These are phyloP conservation scores for Ibidorhyncha struthersii DNA, from an alignment of 2,113 vertebrate species.

Conservation along the genomic window DNA sequence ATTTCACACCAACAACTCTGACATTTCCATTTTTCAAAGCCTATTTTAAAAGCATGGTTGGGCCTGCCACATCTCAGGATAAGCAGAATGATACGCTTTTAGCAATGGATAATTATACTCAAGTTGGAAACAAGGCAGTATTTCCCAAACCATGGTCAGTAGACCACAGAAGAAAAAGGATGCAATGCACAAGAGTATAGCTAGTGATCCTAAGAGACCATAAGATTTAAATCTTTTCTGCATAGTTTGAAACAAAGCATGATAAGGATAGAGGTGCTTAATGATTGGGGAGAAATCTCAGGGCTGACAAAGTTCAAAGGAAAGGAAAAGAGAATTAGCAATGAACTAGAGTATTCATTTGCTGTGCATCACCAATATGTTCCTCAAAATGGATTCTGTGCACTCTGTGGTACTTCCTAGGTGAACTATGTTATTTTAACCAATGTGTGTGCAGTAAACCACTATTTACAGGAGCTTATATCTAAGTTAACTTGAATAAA, in stretches of 20 bases:
- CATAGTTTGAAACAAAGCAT: background rate
- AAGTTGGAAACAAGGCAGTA: background rate
- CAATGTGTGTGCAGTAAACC: background rate
- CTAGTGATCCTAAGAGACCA: background rate
- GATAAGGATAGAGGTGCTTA: background rate
- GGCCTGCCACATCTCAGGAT: background rate
- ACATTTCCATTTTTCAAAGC: conserved; percentile 43
- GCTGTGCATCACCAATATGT: background rate
- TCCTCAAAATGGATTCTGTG: background rate
- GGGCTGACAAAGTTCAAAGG: background rate
- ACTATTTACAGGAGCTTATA: background rate
- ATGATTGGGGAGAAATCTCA: background rate
- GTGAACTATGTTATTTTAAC: background rate
- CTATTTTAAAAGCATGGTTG: background rate
- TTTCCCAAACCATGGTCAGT: background rate
- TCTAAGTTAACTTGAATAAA: background rate
- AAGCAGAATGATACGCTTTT: background rate
- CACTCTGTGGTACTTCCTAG: background rate
- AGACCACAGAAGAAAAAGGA: background rate
- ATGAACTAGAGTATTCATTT: background rate
- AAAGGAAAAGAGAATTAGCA: background rate
- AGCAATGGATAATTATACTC: background rate
- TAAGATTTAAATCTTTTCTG: background rate
- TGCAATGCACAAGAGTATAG: background rate
- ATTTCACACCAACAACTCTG: background rate